phyloP scores from a whole-genome alignment of 2,797 vertebrate genomes.

The Danio kyathit region DNA sequence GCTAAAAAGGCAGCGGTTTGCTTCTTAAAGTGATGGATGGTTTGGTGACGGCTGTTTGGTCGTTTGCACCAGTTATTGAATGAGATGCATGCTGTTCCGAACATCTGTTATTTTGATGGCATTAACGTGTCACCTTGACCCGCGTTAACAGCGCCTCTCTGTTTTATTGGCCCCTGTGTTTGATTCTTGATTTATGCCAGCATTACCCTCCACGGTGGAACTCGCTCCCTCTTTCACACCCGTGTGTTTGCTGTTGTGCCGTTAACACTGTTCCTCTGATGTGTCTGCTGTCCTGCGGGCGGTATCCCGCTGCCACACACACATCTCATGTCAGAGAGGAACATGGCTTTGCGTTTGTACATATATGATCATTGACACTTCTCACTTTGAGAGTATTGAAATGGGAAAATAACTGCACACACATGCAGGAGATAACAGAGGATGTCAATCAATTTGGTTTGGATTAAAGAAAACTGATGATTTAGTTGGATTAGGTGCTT shows the following conservation, averaged over 20 bases:
- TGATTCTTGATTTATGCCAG: slow-evolving; percentile 21
- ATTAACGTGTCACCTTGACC: slow-evolving; percentile 40
- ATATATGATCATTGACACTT: slow-evolving; percentile 5
- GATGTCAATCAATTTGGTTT: neutral
- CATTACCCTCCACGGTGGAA: neutral
- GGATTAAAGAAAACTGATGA: neutral
- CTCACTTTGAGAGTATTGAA: neutral
- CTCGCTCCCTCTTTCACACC: neutral
- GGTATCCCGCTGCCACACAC: neutral
- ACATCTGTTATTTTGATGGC: neutral
- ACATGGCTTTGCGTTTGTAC: slow-evolving; percentile 12
- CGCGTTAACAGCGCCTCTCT: neutral
- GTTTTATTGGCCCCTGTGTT: slow-evolving; percentile 16
- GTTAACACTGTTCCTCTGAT: neutral
- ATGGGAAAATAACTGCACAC: neutral
- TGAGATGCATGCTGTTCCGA: slow-evolving; percentile 27
- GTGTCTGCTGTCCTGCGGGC: slow-evolving; percentile 9
- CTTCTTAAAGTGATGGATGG: slow-evolving; percentile 52
- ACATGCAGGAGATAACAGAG: neutral
- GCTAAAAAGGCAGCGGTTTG: neutral
- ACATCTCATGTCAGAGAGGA: neutral
- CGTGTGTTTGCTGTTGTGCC: slow-evolving; percentile 15
- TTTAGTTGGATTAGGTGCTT: neutral
- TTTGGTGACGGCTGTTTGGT: slow-evolving; percentile 5
- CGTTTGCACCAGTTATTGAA: slow-evolving; percentile 1